Evolutionary conservation across 2,888 invertebrate species (phyloP).

Genomic region (Harpalus rubripes): DNA sequence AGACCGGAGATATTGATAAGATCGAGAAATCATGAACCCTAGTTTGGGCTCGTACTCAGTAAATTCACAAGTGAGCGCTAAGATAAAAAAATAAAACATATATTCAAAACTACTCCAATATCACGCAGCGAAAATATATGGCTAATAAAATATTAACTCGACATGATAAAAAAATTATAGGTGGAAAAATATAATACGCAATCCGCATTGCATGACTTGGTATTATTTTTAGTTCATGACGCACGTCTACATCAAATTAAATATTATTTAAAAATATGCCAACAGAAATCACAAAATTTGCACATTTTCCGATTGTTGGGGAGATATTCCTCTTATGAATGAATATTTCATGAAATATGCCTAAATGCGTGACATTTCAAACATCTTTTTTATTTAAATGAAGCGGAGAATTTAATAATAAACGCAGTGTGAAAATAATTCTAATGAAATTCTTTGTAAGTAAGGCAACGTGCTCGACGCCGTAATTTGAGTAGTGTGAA

Average conservation of each 20-base stretch:
- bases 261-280: slow-evolving; percentile 18
- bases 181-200: slow-evolving; percentile 2
- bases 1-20: too few relatives aligned
- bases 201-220: neutral
- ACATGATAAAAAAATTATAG: slow-evolving; percentile 1
- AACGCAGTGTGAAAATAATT: slow-evolving; percentile 16
- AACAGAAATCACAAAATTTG: slow-evolving; percentile 6
- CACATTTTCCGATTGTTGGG: neutral
- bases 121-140: too few relatives aligned
- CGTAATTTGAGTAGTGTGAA: slow-evolving; percentile 45
- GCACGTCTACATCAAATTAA: slow-evolving; percentile 4
- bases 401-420: slow-evolving; percentile 37
- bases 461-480: slow-evolving; percentile 6
- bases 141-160: neutral
- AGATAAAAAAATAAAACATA: too few relatives aligned
- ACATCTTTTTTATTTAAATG: slow-evolving; percentile 39
- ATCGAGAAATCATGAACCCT: too few relatives aligned
- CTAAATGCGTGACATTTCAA: neutral
- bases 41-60: too few relatives aligned
- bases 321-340: slow-evolving; percentile 13
- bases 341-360: slow-evolving; percentile 15
- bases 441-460: slow-evolving; percentile 44
- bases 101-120: neutral
- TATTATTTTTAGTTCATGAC: neutral
- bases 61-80: too few relatives aligned